Evolutionary conservation across 1,140 invertebrate genomes (phyloP), one percentile per base, ranked within the genome.

Genomic region (Tribolium castaneum): DNA sequence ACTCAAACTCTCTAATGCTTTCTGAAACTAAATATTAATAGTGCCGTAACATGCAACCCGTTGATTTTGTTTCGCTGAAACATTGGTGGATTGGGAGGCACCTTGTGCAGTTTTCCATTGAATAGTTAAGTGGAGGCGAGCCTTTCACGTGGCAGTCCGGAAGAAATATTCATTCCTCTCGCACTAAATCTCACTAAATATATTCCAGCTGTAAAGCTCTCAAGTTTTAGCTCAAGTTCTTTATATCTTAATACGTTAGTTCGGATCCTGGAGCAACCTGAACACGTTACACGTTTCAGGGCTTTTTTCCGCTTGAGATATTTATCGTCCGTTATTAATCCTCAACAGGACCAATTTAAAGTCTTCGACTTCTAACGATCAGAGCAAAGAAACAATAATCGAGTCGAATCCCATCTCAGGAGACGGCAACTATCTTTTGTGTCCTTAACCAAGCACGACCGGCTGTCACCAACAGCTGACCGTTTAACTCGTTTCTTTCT

Each of bases 381-480:
- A 66, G 13, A 16, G 56, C 56, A 30, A 66, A 66, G 59, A 66
- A 35, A 66, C 59, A 66, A 66, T 66, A 66, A 66, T 66, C 59
- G 59, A 66, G 59, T 35, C 59, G 59, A 35, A 66, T 66, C 59
- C 30, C 25, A 66, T 66, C 59, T 66, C 59, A 10, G 59, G 59
- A 66, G 59, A 66, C 59, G 34, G 25, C 25, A 35, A 66, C 59
- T 62, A 70, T 78, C 72, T 75, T 78, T 78, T 78, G 77, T 78
- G 70, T 70, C 77, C 72, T 78, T 70, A 78, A 78, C 77, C 72
- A 74, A 78, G 72, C 77, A 78, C 77, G 77, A 75, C 72, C 56
- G 78, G 70, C 78, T 80, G 79, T 80, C 79, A 80, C 79, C 76
- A 77, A 71, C 79, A 80, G 76, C 79, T 80, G 79, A 80, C 76